phyloP scores from a whole-genome alignment of 2,797 vertebrate species.

The Xenentodon cancila region DNA sequence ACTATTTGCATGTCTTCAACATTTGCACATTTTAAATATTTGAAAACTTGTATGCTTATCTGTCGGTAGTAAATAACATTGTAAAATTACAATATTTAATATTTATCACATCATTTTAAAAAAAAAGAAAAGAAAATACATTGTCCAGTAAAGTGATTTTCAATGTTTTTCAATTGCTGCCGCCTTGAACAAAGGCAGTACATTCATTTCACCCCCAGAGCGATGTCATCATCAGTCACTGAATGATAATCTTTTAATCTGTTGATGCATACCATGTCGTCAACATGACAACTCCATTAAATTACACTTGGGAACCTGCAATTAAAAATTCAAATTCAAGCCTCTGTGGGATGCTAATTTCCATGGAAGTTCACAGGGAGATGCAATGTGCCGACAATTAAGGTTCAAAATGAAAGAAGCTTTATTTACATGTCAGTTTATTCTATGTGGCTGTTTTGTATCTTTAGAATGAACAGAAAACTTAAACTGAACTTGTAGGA shows the following conservation, averaged over 20 bases:
- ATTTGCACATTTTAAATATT: no score
- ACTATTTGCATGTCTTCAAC: no score
- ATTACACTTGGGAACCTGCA: constrained; percentile 56
- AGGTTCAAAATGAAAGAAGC: constrained; percentile 42
- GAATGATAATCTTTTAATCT: constrained; percentile 46
- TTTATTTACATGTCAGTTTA: constrained; percentile 37
- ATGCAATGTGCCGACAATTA: constrained; percentile 41
- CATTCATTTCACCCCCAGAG: constrained; percentile 20
- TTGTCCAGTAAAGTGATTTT: no score
- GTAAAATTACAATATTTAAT: no score
- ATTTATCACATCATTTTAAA: no score
- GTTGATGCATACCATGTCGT: constrained; percentile 55
- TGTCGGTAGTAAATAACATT: no score
- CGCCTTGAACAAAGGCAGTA: constrained; percentile 6
- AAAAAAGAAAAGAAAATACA: no score
- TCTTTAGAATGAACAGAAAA: no score
- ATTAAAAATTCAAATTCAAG: constrained; percentile 67
- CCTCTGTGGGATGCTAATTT: constrained; percentile 62
- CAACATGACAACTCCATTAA: constrained; percentile 60
- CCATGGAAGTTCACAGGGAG: constrained; percentile 46
- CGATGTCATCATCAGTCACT: constrained; percentile 32
- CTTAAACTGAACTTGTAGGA: no score
- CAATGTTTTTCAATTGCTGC: no score
- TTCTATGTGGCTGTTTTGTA: not conserved
- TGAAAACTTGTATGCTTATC: no score